Evolutionary conservation across 2,888 invertebrate genomes (phyloP), one percentile per base, ranked within the genome.

Genomic region (Leistus spinibarbis): DNA sequence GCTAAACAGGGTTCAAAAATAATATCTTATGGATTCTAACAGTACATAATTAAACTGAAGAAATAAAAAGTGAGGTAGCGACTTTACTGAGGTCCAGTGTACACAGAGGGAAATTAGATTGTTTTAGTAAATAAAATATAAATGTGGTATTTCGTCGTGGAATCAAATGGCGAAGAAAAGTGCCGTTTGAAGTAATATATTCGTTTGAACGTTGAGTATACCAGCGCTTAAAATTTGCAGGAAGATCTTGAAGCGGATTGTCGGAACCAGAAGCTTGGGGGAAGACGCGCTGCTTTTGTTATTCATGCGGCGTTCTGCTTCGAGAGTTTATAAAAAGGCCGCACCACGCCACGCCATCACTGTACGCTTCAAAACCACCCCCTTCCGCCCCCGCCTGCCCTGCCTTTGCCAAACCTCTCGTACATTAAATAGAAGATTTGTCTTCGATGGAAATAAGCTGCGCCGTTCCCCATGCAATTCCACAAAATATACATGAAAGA

Each of bases 261-360:
- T 79, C 81, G 78, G 77, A 76, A 77, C 79, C 77, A 40, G 40
- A 78, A 75, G 76, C 56, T 16, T 23, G 54, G 63, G 24, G 72
- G 73, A 77, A 77, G 76, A 77, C 7, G 4, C 1, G 40, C 40
- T 79, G 82, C 83, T 81, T 83, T 83, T 84, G 83, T 84, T 84
- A 84, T 83, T 83, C 83, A 82, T 83, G 82, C 83, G 81, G 81
- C 81, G 81, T 81, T 80, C 81, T 80, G 78, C 80, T 79, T 79
- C 78, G 78, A 79, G 79, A 80, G 80, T 81, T 82, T 82, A 81
- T 81, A 81, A 83, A 82, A 83, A 82, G 81, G 80, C 79, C 54
- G 67, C 69, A 69, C 54, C 66, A 40, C 7, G 13, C 40, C 40
- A 40, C 13, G n/a, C 63, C 63, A 24, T 16, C 22, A 22, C 23